Conservation (phyloP, 1,140 invertebrate genomes). For the Calephelis nemesis region DNA sequence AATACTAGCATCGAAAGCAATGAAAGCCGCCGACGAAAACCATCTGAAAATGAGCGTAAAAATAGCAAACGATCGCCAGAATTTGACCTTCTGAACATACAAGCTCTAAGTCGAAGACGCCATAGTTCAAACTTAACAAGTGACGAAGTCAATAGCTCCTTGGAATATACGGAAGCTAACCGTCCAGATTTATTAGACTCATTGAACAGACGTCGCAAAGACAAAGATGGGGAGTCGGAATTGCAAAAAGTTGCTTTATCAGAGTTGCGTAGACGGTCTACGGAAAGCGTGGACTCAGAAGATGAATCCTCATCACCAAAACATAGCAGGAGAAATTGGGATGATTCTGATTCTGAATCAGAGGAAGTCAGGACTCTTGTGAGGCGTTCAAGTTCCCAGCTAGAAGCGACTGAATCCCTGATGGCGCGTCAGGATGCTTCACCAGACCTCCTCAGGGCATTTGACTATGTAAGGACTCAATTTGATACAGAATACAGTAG, state of each 20-base stretch:
- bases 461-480: slow-evolving; percentile 75
- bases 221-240: slow-evolving; percentile 54
- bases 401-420: slow-evolving; percentile 65
- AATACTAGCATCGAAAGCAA: slow-evolving; percentile 72
- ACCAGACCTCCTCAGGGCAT: slow-evolving; percentile 69
- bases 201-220: slow-evolving; percentile 55
- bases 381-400: slow-evolving; percentile 64
- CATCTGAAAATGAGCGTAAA: slow-evolving; percentile 59
- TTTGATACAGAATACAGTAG: slow-evolving; percentile 68
- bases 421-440: slow-evolving; percentile 65
- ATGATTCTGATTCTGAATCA: slow-evolving; percentile 84
- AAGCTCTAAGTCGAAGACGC: slow-evolving; percentile 60
- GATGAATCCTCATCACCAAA: slow-evolving; percentile 59
- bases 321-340: slow-evolving; percentile 55
- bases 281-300: slow-evolving; percentile 59
- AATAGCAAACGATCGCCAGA: slow-evolving; percentile 67
- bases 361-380: slow-evolving; percentile 81
- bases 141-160: slow-evolving; percentile 67
- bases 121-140: slow-evolving; percentile 69
- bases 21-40: slow-evolving; percentile 64
- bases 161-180: slow-evolving; percentile 70
- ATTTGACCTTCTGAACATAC: slow-evolving; percentile 67
- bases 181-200: slow-evolving; percentile 73
- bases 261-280: slow-evolving; percentile 58
- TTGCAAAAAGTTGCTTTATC: slow-evolving; percentile 60